These are phyloP conservation scores for Cordylochernes scorpioides DNA, from an alignment of 2,888 invertebrate species.

Conservation along the genomic window DNA sequence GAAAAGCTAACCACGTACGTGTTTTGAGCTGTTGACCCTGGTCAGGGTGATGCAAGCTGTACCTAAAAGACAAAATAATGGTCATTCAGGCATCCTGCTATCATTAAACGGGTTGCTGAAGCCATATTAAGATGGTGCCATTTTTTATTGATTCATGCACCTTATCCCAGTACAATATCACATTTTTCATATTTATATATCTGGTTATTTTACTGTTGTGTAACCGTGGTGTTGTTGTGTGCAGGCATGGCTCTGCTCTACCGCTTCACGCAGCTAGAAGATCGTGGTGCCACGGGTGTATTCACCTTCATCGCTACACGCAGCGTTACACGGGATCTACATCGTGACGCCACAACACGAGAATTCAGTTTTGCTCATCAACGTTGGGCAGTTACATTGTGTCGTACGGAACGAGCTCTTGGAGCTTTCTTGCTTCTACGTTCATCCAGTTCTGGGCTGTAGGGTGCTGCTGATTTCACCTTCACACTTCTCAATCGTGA, in stretches of 20 bases:
- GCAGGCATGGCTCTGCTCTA: constrained; percentile 46
- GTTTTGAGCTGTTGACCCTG: too few relatives aligned
- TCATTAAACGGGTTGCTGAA: too few relatives aligned
- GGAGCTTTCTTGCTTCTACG: constrained; percentile 51
- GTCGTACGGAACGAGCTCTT: constrained; percentile 41
- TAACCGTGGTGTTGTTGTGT: too few relatives aligned
- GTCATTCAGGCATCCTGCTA: too few relatives aligned
- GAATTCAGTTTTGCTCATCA: constrained; percentile 56
- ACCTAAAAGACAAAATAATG: too few relatives aligned
- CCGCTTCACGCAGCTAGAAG: constrained; percentile 51
- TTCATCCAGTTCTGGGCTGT: constrained; percentile 36
- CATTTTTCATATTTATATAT: too few relatives aligned
- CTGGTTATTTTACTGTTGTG: too few relatives aligned
- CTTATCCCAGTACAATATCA: too few relatives aligned
- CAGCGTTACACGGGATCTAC: constrained; percentile 44
- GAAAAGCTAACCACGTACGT: too few relatives aligned
- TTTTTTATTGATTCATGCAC: too few relatives aligned
- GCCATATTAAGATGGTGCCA: too few relatives aligned
- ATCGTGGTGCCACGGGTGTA: constrained; percentile 44
- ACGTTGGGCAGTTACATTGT: constrained; percentile 52
- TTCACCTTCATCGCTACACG: constrained; percentile 57
- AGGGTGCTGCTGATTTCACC: constrained; percentile 48
- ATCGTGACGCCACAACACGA: constrained; percentile 50
- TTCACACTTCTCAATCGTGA: constrained; percentile 51
- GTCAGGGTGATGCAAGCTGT: too few relatives aligned